phyloP scores from a whole-genome alignment of 1,140 invertebrate species.

The Bombus superbus region DNA sequence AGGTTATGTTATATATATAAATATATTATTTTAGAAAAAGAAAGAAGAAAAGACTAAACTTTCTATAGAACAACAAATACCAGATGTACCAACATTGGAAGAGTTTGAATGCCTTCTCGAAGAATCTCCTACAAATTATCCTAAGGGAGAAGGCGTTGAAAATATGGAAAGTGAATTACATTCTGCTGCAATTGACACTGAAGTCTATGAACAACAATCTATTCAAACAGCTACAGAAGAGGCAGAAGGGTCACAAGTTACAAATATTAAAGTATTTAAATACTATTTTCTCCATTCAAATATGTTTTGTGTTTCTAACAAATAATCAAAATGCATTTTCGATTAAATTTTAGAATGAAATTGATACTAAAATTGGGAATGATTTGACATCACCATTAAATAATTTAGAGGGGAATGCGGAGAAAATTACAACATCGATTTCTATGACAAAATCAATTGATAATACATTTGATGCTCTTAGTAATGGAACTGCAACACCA shows the following conservation, averaged over 20 bases:
- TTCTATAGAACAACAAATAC: constrained; percentile 74
- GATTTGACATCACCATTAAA: constrained; percentile 29
- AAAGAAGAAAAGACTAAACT: constrained; percentile 73
- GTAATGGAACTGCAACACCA: constrained; percentile 1
- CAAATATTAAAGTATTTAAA: constrained; percentile 23
- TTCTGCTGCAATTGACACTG: constrained; percentile 80
- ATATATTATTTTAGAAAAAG: constrained; percentile 69
- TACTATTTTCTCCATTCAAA: not conserved
- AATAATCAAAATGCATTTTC: constrained; percentile 17
- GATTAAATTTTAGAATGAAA: constrained; percentile 59
- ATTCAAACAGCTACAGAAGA: constrained; percentile 48
- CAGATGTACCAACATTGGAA: constrained; percentile 80
- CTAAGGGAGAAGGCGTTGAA: constrained; percentile 78
- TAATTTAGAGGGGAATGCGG: constrained; percentile 40
- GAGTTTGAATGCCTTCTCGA: constrained; percentile 80
- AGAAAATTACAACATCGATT: constrained; percentile 58
- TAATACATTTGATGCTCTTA: constrained; percentile 39
- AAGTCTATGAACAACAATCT: constrained; percentile 74
- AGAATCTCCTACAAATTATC: constrained; percentile 80
- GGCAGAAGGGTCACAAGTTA: constrained; percentile 2
- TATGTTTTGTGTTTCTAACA: not conserved
- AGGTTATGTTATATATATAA: not conserved
- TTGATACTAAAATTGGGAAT: constrained; percentile 53
- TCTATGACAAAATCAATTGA: constrained; percentile 63
- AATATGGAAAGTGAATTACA: constrained; percentile 82